Evolutionary conservation across 2,113 vertebrate genomes (phyloP), one percentile per base, ranked within the genome.

Genomic region (Petrocephalus microphthalmus): DNA sequence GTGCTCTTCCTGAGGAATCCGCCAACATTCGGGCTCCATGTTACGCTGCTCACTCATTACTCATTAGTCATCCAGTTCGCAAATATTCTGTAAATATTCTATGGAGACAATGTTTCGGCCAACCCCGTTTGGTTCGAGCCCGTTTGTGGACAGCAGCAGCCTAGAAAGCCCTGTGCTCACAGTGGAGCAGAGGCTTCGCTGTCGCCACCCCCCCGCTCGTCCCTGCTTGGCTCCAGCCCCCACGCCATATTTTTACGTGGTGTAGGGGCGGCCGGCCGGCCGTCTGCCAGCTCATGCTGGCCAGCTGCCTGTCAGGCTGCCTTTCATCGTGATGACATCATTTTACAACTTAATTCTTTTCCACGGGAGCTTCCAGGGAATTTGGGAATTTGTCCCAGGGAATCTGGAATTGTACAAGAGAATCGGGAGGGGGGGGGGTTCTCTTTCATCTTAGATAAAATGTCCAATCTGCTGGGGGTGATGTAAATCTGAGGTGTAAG

Each of bases 291-390:
- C 90, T 91, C 67, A 89, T 49, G 2, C 33, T 81, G 37, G 85
- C 87, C 83, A 87, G 47, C 57, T 64, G 91, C 88, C 91, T 47
- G 6, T 90, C 90, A 89, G 90, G 84, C 87, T 60, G 86, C 92
- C 89, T 93, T 89, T 92, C 93, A 92, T 94, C 91, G 89, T 91
- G 89, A 92, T 95, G 91, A 95, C 94, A 93, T 95, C 93, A 94
- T 91, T 91, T 67, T 88, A 85, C 89, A 90, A 90, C 91, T 91
- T 92, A 89, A 93, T 91, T 90, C 89, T 90, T 92, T 94, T 93
- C 90, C 92, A 92, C 87, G 74, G 89, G 91, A 91, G 91, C 92
- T 92, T 91, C 85, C 82, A 92, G 88, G 64, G 52, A 56, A 25
- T 90, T 90, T 88, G 52, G 87, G 78, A 56, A 88, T 60, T 88